Conservation (phyloP, 2,797 vertebrate genomes). For the Poeciliopsis paucimaculata region DNA sequence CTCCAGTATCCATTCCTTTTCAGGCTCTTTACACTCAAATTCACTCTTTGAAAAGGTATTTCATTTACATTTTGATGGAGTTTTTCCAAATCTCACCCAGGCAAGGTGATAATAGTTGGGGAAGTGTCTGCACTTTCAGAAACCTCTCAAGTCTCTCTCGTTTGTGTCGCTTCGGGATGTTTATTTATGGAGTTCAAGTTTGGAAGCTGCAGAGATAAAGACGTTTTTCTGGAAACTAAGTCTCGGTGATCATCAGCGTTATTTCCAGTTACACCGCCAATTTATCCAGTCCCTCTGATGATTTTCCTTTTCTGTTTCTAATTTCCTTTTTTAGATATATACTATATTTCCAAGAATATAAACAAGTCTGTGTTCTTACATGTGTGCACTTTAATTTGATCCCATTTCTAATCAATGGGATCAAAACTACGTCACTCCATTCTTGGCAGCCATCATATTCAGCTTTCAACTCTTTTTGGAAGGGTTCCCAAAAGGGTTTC, state of each 20-base stretch:
- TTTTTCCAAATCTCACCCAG: background rate
- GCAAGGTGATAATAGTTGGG: background rate
- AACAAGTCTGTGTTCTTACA: background rate
- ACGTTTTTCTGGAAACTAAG: background rate
- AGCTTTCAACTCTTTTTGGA: background rate
- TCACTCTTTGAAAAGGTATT: background rate
- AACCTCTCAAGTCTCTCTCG: background rate
- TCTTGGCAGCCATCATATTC: background rate
- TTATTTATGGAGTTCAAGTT: background rate
- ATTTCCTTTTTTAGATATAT: background rate
- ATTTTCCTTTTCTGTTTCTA: background rate
- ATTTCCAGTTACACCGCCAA: too few relatives aligned
- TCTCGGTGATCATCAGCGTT: background rate
- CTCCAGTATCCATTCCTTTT: background rate
- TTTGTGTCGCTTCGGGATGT: background rate
- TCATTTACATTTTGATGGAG: constrained; percentile 13
- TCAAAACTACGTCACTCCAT: background rate
- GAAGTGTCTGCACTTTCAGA: background rate
- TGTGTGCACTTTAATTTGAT: too few relatives aligned
- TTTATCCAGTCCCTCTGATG: background rate
- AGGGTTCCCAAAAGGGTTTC: background rate
- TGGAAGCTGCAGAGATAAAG: background rate
- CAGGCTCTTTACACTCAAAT: background rate
- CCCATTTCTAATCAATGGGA: background rate
- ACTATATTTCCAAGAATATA: background rate